Percentiles rank a stretch among this genome's conserved stretches.
These are phyloP conservation scores for Callocephalon fimbriatum DNA, from an alignment of 2,113 vertebrate genomes.

Conservation along the genomic window DNA sequence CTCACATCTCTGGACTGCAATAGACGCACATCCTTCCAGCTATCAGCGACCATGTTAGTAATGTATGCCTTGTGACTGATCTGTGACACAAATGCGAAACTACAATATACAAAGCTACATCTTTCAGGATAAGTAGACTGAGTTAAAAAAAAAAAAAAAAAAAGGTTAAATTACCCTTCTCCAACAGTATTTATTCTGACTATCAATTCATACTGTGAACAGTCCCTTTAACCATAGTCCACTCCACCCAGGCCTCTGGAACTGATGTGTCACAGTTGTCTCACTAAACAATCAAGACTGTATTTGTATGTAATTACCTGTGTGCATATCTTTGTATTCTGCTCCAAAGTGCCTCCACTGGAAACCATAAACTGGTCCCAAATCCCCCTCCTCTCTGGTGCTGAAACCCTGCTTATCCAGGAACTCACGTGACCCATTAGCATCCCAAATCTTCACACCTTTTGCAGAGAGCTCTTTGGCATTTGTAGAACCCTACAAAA, in stretches of 20 bases:
- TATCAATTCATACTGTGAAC: not conserved
- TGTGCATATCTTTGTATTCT: constrained; percentile 91
- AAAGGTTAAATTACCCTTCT: not conserved
- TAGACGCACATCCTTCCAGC: not conserved
- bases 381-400: constrained; percentile 90
- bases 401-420: constrained; percentile 91
- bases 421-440: constrained; percentile 91
- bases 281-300: not conserved
- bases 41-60: not conserved
- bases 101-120: not conserved
- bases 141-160: not conserved
- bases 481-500: constrained; percentile 92
- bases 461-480: constrained; percentile 92
- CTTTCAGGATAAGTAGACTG: not conserved
- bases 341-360: constrained; percentile 98
- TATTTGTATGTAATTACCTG: constrained; percentile 76
- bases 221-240: not conserved
- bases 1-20: not conserved
- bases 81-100: not conserved
- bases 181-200: not conserved
- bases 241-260: not conserved
- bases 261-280: not conserved
- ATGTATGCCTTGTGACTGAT: not conserved
- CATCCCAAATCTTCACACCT: constrained; percentile 97
- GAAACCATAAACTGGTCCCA: constrained; percentile 97